Conservation (phyloP, 2,888 invertebrate genomes). For the Coecobrya sp. region DNA sequence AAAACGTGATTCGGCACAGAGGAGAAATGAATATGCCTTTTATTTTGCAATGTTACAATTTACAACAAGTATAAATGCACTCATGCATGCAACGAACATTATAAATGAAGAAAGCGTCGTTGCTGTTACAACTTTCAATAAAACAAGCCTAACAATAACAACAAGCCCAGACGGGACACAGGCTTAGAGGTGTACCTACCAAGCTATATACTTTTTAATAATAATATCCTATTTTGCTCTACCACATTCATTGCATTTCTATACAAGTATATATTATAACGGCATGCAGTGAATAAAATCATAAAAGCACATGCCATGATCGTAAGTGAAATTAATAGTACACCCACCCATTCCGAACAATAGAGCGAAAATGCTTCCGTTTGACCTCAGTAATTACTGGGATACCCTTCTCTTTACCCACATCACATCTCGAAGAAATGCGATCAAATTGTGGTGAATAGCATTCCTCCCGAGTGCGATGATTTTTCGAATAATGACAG, state of each 20-base stretch:
- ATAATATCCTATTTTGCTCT: background rate
- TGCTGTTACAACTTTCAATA: background rate
- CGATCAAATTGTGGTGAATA: background rate
- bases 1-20: background rate
- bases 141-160: background rate
- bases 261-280: background rate
- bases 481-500: background rate
- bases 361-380: constrained; percentile 50
- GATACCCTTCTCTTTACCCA: background rate
- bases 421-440: background rate
- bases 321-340: constrained; percentile 44
- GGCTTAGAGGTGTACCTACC: background rate
- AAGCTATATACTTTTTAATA: background rate
- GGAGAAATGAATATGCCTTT: background rate
- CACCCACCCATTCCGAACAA: background rate
- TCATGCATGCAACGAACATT: constrained; percentile 6
- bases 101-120: background rate
- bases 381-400: constrained; percentile 50
- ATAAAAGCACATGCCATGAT: background rate
- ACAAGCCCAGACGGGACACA: background rate
- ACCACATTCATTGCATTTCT: background rate
- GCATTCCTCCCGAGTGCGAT: background rate
- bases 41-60: constrained; percentile 21
- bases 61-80: constrained; percentile 11
- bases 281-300: background rate